phyloP scores from a whole-genome alignment of 2,797 vertebrate genomes.

The Acrossocheilus fasciatus region DNA sequence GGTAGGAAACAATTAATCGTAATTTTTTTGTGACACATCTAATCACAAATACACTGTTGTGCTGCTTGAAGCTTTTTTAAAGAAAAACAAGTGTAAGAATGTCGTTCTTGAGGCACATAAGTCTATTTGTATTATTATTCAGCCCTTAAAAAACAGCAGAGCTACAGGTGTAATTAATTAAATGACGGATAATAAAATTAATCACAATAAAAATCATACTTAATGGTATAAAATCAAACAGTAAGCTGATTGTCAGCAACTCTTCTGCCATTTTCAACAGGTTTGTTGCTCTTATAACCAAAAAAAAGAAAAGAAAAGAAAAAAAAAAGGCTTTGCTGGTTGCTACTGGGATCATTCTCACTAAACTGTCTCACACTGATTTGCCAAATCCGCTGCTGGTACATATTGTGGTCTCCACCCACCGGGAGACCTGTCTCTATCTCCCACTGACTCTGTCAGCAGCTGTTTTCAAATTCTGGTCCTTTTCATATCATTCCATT shows the following conservation, averaged over 20 bases:
- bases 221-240: background rate
- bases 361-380: constrained; percentile 52
- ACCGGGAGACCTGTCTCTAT: constrained; percentile 52
- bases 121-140: background rate
- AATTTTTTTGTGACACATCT: background rate
- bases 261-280: constrained; percentile 9
- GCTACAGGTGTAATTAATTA: background rate
- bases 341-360: constrained; percentile 7
- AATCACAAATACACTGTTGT: background rate
- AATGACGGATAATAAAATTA: background rate
- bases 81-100: background rate
- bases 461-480: constrained; percentile 64
- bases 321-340: background rate
- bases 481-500: constrained; percentile 34
- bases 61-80: background rate
- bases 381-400: constrained; percentile 59
- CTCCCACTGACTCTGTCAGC: constrained; percentile 59
- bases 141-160: background rate
- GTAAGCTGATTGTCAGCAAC: background rate
- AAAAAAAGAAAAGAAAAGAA: background rate
- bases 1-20: background rate
- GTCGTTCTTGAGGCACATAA: background rate
- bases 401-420: constrained; percentile 49
- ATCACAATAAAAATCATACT: background rate
- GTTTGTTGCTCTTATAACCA: constrained; percentile 18